Evolutionary conservation across 1,140 invertebrate genomes (phyloP), one percentile per base, ranked within the genome.

Genomic region (Papilio machaon): DNA sequence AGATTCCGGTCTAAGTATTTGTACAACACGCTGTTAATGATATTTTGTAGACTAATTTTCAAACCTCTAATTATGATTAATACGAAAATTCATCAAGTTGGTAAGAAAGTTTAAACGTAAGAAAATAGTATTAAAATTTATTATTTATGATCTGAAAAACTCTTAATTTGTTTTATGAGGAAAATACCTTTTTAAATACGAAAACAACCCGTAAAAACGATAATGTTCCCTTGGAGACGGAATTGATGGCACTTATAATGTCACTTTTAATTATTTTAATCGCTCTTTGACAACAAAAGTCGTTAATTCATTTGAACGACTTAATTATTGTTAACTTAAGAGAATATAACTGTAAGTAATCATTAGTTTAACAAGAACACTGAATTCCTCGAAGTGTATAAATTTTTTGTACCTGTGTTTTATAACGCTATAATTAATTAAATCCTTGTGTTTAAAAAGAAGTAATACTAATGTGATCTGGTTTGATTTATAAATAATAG

Each of bases 261-360:
- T 88, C 86, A 93, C 90, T 94, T 94, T 94, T 94, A 93, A 94
- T 94, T 94, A 92, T 92, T 94, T 90, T 92, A 93, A 94, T 94
- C 83, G 86, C 81, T 90, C 82, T 94, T 94, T 82, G 47, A 35
- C 78, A 94, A 93, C 90, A 92, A 94, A 87, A 89, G 86, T 83
- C 91, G 86, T 94, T 93, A 91, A 91, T 93, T 92, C 88, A 92
- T 91, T 93, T 88, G 88, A 93, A 92, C 90, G 88, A 91, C 87
- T 84, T 88, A 85, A 87, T 89, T 84, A 89, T 88, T 85, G 86
- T 86, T 78, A 83, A 81, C 75, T 81, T 81, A 82, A 85, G 83
- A 84, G 64, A 78, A 80, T 82, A 81, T 54, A 35, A 67, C 64
- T 81, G 43, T 19, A 38, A 74, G 52, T 23, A 35, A 73, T 46